Evolutionary conservation across 1,140 invertebrate species (phyloP), one percentile per base, ranked within the genome.

Genomic region (Scaptomyza hsui): DNA sequence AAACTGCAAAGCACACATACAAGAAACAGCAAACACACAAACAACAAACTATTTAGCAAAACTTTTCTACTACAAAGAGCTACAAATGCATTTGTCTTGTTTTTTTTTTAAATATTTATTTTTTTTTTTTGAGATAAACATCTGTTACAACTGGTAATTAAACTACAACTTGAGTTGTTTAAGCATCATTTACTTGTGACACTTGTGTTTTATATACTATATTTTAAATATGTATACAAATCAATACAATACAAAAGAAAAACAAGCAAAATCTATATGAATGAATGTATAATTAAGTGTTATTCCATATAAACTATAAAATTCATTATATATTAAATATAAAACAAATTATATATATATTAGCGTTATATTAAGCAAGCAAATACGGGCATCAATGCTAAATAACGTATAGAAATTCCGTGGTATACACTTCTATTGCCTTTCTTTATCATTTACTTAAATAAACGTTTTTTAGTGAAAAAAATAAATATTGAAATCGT

Each of bases 271-370:
- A 74, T 74, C 62, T 67, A 67, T 62, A 70, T 72, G 59, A 86
- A 73, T 85, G 65, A 85, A 75, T 88, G 75, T 81, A 82, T 81
- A 83, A 85, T 88, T 88, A 88, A 88, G 83, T 88, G 83, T 88
- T 89, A 88, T 88, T 88, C 83, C 75, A 89, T 88, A 89, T 75
- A 88, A 88, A 89, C 75, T 89, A 85, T 83, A 85, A 79, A 79
- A 79, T 73, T 57, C 81, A 85, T 85, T 85, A 85, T 85, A 85
- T 85, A 85, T 86, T 76, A 77, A 85, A 85, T 86, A 85, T 86
- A 29, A 29, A 29, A 80, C 70, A 79, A 64, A 69, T 59, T 67
- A 72, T 68, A 70, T 64, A 56, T 63, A 72, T 72, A 74, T 76
- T 83, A 83, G 76, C 68, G 70, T 74, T 81, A 72, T 26, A 69